phyloP scores from a whole-genome alignment of 2,888 invertebrate species.

The Miltochrista miniata region DNA sequence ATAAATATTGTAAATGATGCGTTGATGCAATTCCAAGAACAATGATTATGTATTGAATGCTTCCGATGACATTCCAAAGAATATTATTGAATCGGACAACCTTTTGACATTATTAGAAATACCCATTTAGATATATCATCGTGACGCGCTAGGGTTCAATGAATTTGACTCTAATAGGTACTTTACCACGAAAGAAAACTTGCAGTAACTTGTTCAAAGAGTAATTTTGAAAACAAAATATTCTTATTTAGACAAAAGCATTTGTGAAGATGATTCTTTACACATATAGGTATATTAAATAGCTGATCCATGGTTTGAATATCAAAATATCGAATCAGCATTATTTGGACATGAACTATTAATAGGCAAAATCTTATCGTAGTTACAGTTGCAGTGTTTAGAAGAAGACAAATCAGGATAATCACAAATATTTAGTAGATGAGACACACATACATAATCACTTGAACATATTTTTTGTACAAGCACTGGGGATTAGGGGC shows the following conservation, averaged over 20 bases:
- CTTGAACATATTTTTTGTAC: neutral
- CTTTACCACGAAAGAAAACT: neutral
- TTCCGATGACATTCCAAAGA: slow-evolving; percentile 6
- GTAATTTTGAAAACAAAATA: neutral
- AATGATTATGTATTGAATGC: slow-evolving; percentile 10
- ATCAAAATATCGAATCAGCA: no score
- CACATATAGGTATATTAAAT: no score
- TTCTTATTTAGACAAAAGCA: no score
- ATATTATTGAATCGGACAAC: slow-evolving; percentile 5
- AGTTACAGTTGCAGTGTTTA: no score
- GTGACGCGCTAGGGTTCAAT: slow-evolving; percentile 1
- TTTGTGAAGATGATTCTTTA: no score
- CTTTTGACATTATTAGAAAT: slow-evolving; percentile 12
- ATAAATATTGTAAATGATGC: neutral
- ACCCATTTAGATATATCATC: slow-evolving; percentile 24
- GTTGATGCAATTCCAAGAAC: slow-evolving; percentile 23
- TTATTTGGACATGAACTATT: no score
- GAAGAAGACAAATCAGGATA: no score
- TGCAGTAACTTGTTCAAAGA: neutral
- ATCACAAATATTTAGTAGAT: no score
- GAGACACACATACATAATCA: no score
- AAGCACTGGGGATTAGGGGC: slow-evolving; percentile 41
- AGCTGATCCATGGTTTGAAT: no score
- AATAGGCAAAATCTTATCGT: no score
- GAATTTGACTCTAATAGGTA: neutral